A percentile compares a stretch with the other conserved stretches of the same genome.
Evolutionary conservation across 2,888 invertebrate genomes (phyloP).

Genomic region (Plebejus melissa): DNA sequence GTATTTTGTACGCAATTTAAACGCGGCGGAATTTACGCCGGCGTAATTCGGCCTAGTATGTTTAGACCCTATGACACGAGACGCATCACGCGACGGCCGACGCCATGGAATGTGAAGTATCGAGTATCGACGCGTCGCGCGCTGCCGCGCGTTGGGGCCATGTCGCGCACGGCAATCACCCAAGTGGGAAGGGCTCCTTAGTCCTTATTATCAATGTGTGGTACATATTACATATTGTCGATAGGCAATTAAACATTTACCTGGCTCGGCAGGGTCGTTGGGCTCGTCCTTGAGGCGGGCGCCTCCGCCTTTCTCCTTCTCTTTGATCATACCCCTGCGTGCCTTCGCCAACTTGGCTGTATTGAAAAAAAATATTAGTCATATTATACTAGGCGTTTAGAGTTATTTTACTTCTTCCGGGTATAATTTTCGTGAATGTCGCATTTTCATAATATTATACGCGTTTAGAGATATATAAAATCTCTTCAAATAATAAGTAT

Average conservation of each 20-base stretch:
- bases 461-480: no score
- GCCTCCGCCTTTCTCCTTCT: conserved; percentile 78
- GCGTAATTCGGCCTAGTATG: no score
- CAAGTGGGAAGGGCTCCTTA: neutral
- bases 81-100: no score
- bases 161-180: no score
- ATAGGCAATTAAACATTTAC: conserved; percentile 43
- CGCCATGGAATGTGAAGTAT: no score
- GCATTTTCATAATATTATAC: no score
- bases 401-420: neutral
- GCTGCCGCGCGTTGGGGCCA: no score
- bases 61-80: no score
- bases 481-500: no score
- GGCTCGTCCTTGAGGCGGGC: conserved; percentile 76
- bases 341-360: conserved; percentile 80
- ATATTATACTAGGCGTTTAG: neutral
- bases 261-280: conserved; percentile 73
- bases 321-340: conserved; percentile 80
- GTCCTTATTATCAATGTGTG: neutral
- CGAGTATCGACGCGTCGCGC: no score
- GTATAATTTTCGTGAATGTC: neutral
- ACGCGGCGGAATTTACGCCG: no score
- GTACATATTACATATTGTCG: neutral
- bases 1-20: no score
- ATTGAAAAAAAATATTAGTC: conserved; percentile 31